phyloP scores from a whole-genome alignment of 2,113 vertebrate species.

The Pogona vitticeps region DNA sequence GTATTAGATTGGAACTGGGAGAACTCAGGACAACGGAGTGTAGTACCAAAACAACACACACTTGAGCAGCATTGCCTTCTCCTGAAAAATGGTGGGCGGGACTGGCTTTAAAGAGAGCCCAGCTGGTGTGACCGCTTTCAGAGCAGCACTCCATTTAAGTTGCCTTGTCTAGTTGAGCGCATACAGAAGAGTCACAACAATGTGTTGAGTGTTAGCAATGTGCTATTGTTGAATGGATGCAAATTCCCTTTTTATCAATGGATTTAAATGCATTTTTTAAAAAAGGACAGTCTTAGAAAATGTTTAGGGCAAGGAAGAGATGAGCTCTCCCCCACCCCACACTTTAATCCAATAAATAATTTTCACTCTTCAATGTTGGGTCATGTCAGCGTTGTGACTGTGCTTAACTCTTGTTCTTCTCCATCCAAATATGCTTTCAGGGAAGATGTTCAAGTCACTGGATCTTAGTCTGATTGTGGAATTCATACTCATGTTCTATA shows the following conservation, averaged over 20 bases:
- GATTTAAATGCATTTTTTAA: too few relatives aligned
- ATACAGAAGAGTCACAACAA: too few relatives aligned
- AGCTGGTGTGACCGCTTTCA: slow-evolving; percentile 49
- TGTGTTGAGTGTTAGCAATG: too few relatives aligned
- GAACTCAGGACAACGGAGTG: slow-evolving; percentile 38
- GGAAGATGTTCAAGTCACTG: slow-evolving; percentile 98
- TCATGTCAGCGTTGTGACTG: neutral
- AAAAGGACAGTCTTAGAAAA: too few relatives aligned
- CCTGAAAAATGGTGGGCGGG: neutral
- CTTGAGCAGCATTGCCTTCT: neutral
- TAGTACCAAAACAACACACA: slow-evolving; percentile 33
- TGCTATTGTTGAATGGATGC: too few relatives aligned
- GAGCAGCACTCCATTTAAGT: neutral
- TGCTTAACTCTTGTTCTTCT: neutral
- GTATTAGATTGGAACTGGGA: slow-evolving; percentile 43
- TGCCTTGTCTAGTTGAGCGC: neutral
- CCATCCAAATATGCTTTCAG: slow-evolving; percentile 68
- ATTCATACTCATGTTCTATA: slow-evolving; percentile 99
- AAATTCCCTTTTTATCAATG: too few relatives aligned
- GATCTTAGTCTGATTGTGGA: slow-evolving; percentile 97
- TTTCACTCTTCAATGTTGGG: neutral
- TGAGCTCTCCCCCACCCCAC: neutral
- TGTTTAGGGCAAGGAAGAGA: too few relatives aligned
- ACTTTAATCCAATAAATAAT: too few relatives aligned
- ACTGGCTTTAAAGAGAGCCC: slow-evolving; percentile 48